Evolutionary conservation across 2,888 invertebrate genomes (phyloP), one percentile per base, ranked within the genome.

Genomic region (Dilophus febrilis): DNA sequence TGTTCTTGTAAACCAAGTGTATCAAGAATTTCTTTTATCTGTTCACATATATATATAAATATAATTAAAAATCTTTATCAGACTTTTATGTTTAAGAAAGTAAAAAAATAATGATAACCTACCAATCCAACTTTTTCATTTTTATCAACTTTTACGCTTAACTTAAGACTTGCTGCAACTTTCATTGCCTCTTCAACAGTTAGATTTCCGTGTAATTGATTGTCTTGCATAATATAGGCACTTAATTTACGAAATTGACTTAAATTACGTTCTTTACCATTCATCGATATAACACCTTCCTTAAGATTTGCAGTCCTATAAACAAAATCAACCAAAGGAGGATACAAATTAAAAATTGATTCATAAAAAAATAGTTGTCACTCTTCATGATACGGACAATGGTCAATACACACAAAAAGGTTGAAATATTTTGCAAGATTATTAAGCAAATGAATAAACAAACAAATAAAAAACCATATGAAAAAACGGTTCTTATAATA

Each of bases 211-310:
- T 92, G 83, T 34, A 94, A 70, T 60, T 87, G 86, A 64, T 88
- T 88, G 57, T 88, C 87, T 61, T 95, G 94, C 91, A 92, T 63
- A 59, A 95, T 95, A 65, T 94, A 94, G 53, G 88, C 90, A 0
- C 91, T 91, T 48, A 90, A 68, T 65, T 92, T 92, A 43, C 90
- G 75, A 68, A 94, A 94, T 51, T 76, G 72, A 49, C 84, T 84
- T 46, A 85, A 62, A 60, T 85, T 83, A 46, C 86, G 71, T 61
- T 84, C 85, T 56, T 74, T 72, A 7, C 82, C 83, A 57, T 87
- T 87, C 68, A 86, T 83, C 44, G 84, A 78, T 49, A 87, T 81
- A 52, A 81, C 81, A 39, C 86, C 86, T 54, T 78, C 77, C 35
- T 40, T 40, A 64, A 79, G 75, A 42, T 82, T 84, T 41, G 76